phyloP scores from a whole-genome alignment of 2,888 invertebrate species.

The Cantharis flavilabris region DNA sequence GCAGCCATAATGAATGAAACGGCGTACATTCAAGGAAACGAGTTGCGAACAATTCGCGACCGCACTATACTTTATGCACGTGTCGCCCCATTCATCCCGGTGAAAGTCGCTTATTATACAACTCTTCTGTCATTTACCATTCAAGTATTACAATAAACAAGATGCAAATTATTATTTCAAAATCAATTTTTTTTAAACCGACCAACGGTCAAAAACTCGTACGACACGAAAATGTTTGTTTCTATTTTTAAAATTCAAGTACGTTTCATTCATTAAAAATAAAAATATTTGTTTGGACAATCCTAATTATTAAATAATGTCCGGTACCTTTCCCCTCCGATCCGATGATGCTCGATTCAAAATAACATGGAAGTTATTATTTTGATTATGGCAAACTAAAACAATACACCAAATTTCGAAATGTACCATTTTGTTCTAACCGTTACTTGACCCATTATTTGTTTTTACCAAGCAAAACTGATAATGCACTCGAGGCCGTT shows the following conservation, averaged over 20 bases:
- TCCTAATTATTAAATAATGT: not conserved
- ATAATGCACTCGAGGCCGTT: not conserved
- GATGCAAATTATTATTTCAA: not conserved
- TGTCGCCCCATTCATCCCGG: constrained; percentile 44
- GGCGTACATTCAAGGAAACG: constrained; percentile 57
- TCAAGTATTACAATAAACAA: not conserved
- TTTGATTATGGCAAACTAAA: not conserved
- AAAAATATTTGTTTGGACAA: not conserved
- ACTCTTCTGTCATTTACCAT: constrained; percentile 25
- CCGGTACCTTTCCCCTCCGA: not conserved
- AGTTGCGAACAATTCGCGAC: constrained; percentile 46
- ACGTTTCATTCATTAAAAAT: not conserved
- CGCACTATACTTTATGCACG: constrained; percentile 36
- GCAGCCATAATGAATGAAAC: constrained; percentile 75
- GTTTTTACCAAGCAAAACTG: not conserved
- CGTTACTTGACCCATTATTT: constrained; percentile 2
- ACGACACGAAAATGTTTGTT: not conserved
- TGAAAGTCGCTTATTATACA: constrained; percentile 42
- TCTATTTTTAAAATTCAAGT: not conserved
- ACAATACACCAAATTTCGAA: not conserved
- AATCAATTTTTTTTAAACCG: not conserved
- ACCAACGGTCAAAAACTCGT: not conserved
- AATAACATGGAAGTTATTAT: not conserved
- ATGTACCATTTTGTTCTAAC: not conserved
- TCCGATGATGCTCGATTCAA: not conserved